Percentiles rank a stretch among this genome's conserved stretches.
phyloP scores from a whole-genome alignment of 2,113 vertebrate species.

The Ascaphus truei region DNA sequence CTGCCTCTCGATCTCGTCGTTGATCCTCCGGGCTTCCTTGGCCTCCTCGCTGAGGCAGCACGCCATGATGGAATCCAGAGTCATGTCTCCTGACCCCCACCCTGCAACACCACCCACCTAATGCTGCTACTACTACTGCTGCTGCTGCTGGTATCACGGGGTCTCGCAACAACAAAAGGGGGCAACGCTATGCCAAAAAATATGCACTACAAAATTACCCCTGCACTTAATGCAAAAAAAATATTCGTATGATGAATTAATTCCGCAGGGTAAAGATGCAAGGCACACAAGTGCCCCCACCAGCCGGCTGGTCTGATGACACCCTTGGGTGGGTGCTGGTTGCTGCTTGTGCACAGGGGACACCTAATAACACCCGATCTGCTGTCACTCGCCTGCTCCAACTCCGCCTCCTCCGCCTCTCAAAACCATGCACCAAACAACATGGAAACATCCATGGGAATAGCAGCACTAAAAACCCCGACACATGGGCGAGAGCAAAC shows the following conservation, averaged over 20 bases:
- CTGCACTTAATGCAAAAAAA: not conserved
- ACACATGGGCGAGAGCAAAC: not conserved
- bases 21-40: constrained; percentile 75
- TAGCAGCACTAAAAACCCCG: not conserved
- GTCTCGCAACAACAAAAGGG: constrained; percentile 1
- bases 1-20: constrained; percentile 76
- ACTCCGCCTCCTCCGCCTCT: constrained; percentile 43
- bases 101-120: constrained; percentile 46
- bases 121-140: constrained; percentile 39
- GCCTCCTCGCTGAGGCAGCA: constrained; percentile 80
- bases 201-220: not conserved
- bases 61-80: constrained; percentile 83
- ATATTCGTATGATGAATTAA: too few relatives aligned
- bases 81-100: constrained; percentile 69
- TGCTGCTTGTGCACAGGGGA: not conserved
- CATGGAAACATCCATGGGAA: constrained; percentile 41
- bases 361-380: constrained; percentile 37
- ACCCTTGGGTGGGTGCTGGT: constrained; percentile 19
- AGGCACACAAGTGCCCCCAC: constrained; percentile 2
- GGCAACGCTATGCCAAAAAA: constrained; percentile 17
- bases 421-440: constrained; percentile 44
- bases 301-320: constrained; percentile 9
- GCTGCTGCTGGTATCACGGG: constrained; percentile 32
- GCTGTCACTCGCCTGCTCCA: constrained; percentile 35
- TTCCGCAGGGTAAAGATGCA: not conserved